Conservation (phyloP, 2,888 invertebrate species). For the Drosophila pegasa region DNA sequence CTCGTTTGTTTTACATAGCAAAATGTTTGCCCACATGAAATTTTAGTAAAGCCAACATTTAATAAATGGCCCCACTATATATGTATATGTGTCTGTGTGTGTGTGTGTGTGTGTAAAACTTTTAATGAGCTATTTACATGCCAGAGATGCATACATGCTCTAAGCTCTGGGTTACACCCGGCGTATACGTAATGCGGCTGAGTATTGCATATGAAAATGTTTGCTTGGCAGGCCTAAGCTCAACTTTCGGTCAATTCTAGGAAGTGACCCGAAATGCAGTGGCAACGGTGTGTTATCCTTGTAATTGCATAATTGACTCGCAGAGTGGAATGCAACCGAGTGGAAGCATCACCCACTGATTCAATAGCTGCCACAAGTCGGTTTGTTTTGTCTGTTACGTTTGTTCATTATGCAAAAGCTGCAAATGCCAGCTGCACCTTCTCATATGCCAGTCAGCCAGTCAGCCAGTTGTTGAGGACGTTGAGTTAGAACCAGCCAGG, state of each 20-base stretch:
- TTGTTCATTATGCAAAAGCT: constrained; percentile 45
- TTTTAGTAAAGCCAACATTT: constrained; percentile 70
- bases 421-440: constrained; percentile 41
- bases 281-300: constrained; percentile 9
- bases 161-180: constrained; percentile 18
- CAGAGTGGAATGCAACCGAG: constrained; percentile 22
- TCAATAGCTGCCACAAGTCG: constrained; percentile 29
- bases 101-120: constrained; percentile 28
- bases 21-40: constrained; percentile 77
- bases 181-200: constrained; percentile 46
- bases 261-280: constrained; percentile 3
- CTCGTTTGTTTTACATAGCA: constrained; percentile 62
- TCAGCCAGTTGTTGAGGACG: constrained; percentile 8
- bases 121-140: constrained; percentile 70
- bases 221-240: constrained; percentile 14
- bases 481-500: constrained; percentile 6
- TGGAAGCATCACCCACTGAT: constrained; percentile 20
- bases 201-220: constrained; percentile 21
- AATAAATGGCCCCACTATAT: constrained; percentile 67
- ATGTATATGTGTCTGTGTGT: constrained; percentile 7
- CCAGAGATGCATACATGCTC: constrained; percentile 18
- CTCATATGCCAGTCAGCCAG: constrained; percentile 25
- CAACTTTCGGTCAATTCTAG: constrained; percentile 13
- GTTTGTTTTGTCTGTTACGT: constrained; percentile 12
- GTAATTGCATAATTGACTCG: constrained; percentile 26